Conservation (phyloP, 2,113 vertebrate species). For the Bettongia penicillata region DNA sequence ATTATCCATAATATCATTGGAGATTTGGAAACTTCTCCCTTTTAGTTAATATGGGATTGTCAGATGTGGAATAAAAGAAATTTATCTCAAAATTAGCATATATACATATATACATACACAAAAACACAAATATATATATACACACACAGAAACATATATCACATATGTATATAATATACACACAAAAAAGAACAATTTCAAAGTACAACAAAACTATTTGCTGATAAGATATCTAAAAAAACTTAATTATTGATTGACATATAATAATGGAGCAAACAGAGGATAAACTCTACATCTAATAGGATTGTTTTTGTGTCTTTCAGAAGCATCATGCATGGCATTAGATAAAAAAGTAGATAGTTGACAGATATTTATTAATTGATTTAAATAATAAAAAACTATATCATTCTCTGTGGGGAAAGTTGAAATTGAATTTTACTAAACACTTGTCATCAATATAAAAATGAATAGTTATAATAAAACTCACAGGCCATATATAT, state of each 20-base stretch:
- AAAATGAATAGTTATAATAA: not conserved
- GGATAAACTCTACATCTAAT: not conserved
- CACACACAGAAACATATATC: no score
- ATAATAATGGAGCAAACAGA: not conserved
- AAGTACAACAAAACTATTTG: not conserved
- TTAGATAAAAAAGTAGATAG: not conserved
- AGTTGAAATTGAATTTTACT: constrained; percentile 9
- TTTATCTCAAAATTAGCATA: constrained; percentile 3
- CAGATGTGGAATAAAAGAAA: not conserved
- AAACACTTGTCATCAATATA: constrained; percentile 11
- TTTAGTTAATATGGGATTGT: not conserved
- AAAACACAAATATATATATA: no score
- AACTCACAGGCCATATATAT: not conserved
- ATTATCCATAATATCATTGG: not conserved
- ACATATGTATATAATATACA: no score
- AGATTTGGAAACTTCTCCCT: not conserved
- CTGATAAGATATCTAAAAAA: not conserved
- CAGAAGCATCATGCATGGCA: constrained; percentile 8
- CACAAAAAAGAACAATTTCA: not conserved
- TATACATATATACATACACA: no score
- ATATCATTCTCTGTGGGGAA: not conserved
- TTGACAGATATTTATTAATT: not conserved
- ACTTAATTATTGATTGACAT: not conserved
- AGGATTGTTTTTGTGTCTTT: not conserved
- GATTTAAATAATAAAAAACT: constrained; percentile 40